Base-by-base conservation (phyloP, 2,797 vertebrate species). In the Gymnoscopelus braueri region DNA sequence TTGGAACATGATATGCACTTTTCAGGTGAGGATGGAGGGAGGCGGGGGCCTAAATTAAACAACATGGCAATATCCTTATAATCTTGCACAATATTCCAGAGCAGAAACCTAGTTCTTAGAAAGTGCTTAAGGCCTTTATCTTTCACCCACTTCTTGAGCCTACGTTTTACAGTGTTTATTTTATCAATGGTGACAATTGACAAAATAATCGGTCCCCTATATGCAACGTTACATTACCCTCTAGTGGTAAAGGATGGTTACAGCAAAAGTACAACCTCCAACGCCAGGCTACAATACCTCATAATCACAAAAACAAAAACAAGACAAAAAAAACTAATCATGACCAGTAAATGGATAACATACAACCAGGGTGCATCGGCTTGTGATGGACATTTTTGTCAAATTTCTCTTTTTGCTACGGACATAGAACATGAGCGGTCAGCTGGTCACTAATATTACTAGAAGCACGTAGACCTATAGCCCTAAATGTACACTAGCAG, bases 61-160 rank as follows among this genome's bases (percentile, higher is more conserved):
- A 79, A 59, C 15, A 81, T 79, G 75, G 82, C 79, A 86, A 87
- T 77, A 74, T 84, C 76, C 75, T 70, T 7, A 13, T 1, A 1
- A 2, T 39, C 63, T 81, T 86, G 73, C 76, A 80, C 89, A 84
- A 87, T 74, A 78, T 63, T 83, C 78, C 68, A n/a, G 0, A 78
- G 78, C 32, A 60, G 52, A 29, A 39, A 12, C 57, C n/a, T 3
- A 29, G 2, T 51, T 65, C 57, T 63, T 9, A 47, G 57, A 47
- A 60, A 44, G 11, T 44, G 7, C 13, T 57, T 59, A 10, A 13
- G 13, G 53, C 11, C 24, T 48, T 56, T 13, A 56, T 64, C 44
- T 29, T 35, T 49, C 48, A 53, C 69, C 70, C 57, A 49, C 19
- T 53, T 72, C 19, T 53, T 72, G 9, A 7, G 39, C 39, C 39